These are phyloP conservation scores for Erpornis zantholeuca DNA, from an alignment of 2,113 vertebrate genomes.

Conservation along the genomic window DNA sequence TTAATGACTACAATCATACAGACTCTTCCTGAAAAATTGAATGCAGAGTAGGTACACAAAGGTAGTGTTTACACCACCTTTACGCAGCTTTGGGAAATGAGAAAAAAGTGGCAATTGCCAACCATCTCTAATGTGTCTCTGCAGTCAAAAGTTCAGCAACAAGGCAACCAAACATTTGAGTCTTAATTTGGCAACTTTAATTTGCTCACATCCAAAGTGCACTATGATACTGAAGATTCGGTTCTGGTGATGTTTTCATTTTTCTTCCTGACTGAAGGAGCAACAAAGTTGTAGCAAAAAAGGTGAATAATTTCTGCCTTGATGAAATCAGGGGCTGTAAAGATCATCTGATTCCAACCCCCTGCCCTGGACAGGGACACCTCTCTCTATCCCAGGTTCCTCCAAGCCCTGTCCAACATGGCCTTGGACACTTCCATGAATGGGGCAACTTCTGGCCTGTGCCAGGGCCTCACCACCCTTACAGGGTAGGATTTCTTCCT, in stretches of 20 bases:
- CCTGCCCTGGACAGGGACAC: fast-evolving
- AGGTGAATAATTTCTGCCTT: neutral
- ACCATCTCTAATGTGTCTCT: neutral
- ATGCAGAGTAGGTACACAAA: too few species aligned
- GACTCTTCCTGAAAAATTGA: neutral
- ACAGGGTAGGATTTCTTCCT: neutral
- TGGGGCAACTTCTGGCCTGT: neutral
- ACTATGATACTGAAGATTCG: neutral
- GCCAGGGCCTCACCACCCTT: too few species aligned
- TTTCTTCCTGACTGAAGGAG: neutral
- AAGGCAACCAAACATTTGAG: neutral
- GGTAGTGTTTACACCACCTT: neutral
- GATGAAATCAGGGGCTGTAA: neutral
- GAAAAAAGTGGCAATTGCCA: neutral
- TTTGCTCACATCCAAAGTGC: too few species aligned
- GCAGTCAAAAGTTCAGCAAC: neutral
- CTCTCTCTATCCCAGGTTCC: fast-evolving
- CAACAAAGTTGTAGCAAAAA: neutral
- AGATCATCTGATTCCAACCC: neutral
- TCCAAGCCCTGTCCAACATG: fast-evolving
- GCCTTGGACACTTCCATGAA: neutral
- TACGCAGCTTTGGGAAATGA: neutral
- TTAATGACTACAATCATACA: neutral
- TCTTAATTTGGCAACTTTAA: neutral
- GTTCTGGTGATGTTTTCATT: neutral